Evolutionary conservation across 2,797 vertebrate species (phyloP), one percentile per base, ranked within the genome.

Genomic region (Microctenopoma lineatum): DNA sequence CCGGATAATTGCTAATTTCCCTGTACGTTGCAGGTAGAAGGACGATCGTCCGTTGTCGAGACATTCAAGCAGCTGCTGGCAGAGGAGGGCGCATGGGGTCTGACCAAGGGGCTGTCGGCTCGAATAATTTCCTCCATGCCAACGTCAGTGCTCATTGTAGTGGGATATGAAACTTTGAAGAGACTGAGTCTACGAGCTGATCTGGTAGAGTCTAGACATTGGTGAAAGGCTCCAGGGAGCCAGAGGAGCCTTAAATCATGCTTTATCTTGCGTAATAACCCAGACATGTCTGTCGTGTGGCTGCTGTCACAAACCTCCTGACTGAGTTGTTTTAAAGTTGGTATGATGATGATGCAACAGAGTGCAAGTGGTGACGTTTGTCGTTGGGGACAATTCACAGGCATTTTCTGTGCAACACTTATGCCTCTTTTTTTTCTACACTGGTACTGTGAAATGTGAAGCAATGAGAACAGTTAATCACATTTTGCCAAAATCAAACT

Each of bases 141-240:
- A 7, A 98, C 97, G 7, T 97, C 97, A 53, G 95, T 99, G 0
- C 94, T 98, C 87, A 96, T 99, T 0, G 98, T 98, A 68, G 96
- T 99, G 50, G 98, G 98, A 0, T 99, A 99, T 0, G 98, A 99
- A 88, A 98, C 96, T 0, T 94, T 99, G 77, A 99, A 99, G 94
- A 97, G 96, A 75, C 94, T 99, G 54, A 99, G 97, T 90, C 93
- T 99, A 13, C 94, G 96, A 2, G 95, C 95, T 0, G 97, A 99
- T 73, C 91, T 99, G 80, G 91, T 98, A 13, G 96, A 98, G 68
- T 95, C 96, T 0, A 93, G 97, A 74, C 97, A 97, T 89, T 99
- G 96, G 97, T 99, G 77, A 91, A 36, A 56, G n/a, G 12, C 13
- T 29, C 7, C 39, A 55, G 16, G 14, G 53, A 51, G 0, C 25